phyloP scores from a whole-genome alignment of 1,140 invertebrate species.

The Drosophila busckii region DNA sequence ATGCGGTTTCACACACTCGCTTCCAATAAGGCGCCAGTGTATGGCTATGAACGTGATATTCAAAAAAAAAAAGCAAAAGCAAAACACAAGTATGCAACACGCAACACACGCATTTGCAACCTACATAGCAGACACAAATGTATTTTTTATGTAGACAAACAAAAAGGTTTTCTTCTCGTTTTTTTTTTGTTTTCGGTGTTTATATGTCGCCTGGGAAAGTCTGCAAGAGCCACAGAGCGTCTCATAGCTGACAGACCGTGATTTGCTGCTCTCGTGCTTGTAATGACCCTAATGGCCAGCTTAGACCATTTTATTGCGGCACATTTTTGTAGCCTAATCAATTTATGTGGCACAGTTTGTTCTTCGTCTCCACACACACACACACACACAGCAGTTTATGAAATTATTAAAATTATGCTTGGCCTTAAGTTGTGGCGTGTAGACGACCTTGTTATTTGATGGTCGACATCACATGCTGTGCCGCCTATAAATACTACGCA shows the following conservation, averaged over 20 bases:
- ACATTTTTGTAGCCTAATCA: conserved; percentile 42
- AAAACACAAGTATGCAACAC: conserved; percentile 28
- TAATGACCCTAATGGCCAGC: conserved; percentile 52
- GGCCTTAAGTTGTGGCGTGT: conserved; percentile 17
- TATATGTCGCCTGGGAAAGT: conserved; percentile 23
- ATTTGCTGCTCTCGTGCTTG: conserved; percentile 24
- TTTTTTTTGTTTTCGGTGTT: conserved; percentile 12
- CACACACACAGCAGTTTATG: not conserved
- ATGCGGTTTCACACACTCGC: conserved; percentile 3
- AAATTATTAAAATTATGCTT: conserved; percentile 18
- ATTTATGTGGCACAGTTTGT: conserved; percentile 36
- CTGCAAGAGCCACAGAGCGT: conserved; percentile 38
- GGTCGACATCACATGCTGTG: conserved; percentile 26
- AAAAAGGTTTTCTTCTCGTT: conserved; percentile 8
- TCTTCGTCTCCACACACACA: not conserved
- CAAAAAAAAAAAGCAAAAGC: conserved; percentile 2
- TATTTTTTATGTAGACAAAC: conserved; percentile 63
- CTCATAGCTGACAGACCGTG: conserved; percentile 16
- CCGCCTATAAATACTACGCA: conserved; percentile 6
- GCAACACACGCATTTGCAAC: conserved; percentile 44
- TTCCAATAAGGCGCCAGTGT: not conserved
- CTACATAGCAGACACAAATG: conserved; percentile 56
- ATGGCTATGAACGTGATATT: conserved; percentile 14
- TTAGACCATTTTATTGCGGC: conserved; percentile 46
- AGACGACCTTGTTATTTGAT: not conserved